Base-by-base conservation (phyloP, 1,140 invertebrate species). In the Rhyzopertha dominica region DNA sequence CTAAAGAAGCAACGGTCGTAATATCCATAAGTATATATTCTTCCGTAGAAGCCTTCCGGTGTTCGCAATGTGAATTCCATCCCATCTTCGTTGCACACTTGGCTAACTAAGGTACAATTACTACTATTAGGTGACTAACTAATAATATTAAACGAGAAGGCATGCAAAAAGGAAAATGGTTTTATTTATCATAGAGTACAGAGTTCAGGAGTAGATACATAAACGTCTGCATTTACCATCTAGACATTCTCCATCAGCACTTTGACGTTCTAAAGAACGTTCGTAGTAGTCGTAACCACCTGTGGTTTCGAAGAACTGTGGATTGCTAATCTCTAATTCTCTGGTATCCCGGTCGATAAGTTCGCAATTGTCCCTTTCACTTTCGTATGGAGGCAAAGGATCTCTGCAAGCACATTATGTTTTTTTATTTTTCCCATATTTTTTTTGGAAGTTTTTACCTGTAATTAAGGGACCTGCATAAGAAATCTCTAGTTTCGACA, bases 61-160 rank as follows among this genome's bases (percentile, higher is more conserved):
- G 90, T 89, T 34, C 85, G 74, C 12, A 94, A 69, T 2, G 86
- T 91, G 58, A 95, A 93, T 66, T 92, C 90, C 89, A 95, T 94
- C 1, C 90, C 90, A 65, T 92, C 88, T 70, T 91, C 87, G 57
- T 85, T 91, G 66, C 90, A 95, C 1, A 85, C 81, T 78, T 94
- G 90, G 41, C 83, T 86, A 22, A 95, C 90, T 92, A 58, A 5
- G 9, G 19, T n/a, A n/a, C n/a, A n/a, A n/a, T n/a, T n/a, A n/a
- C n/a, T n/a, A n/a, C n/a, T n/a, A n/a, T n/a, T n/a, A n/a, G n/a
- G n/a, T n/a, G n/a, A n/a, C n/a, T n/a, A n/a, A n/a, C n/a, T n/a
- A n/a, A n/a, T n/a, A n/a, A n/a, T n/a, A n/a, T n/a, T n/a, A n/a
- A n/a, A n/a, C n/a, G n/a, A n/a, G n/a, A n/a, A n/a, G n/a, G n/a